Conservation (phyloP, 2,888 invertebrate species). For the Lysandra bellargus region DNA sequence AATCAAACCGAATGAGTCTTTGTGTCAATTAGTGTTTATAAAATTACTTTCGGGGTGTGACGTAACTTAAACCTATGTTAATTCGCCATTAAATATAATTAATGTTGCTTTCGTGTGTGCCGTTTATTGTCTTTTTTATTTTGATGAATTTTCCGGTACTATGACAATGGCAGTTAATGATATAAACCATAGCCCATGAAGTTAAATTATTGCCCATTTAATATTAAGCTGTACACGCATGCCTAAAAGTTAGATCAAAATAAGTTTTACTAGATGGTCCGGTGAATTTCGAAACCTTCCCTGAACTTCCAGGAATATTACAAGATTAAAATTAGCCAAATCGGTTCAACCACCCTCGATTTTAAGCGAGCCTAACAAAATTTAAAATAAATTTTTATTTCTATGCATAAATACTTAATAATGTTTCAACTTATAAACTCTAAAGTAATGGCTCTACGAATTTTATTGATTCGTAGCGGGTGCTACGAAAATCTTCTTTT, state of each 20-base stretch:
- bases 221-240: slow-evolving; percentile 2
- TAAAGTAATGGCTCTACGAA: background rate
- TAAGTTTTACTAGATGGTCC: no score
- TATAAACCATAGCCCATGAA: background rate
- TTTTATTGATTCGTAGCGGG: background rate
- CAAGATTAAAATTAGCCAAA: no score
- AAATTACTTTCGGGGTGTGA: slow-evolving; percentile 50
- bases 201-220: background rate
- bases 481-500: background rate
- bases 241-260: background rate
- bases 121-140: slow-evolving; percentile 18
- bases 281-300: no score
- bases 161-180: slow-evolving; percentile 7
- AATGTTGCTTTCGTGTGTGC: slow-evolving; percentile 21
- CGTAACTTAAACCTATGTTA: slow-evolving; percentile 32
- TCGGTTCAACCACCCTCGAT: no score
- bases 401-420: no score
- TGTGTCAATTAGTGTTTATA: slow-evolving; percentile 53
- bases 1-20: slow-evolving; percentile 57
- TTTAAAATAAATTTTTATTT: background rate
- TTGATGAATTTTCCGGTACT: background rate
- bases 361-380: no score
- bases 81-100: slow-evolving; percentile 21
- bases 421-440: background rate
- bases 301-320: no score